Percentiles rank a stretch among this genome's conserved stretches.
These are phyloP conservation scores for Crocidura indochinensis DNA, from an alignment of 2,797 vertebrate species.

Conservation along the genomic window DNA sequence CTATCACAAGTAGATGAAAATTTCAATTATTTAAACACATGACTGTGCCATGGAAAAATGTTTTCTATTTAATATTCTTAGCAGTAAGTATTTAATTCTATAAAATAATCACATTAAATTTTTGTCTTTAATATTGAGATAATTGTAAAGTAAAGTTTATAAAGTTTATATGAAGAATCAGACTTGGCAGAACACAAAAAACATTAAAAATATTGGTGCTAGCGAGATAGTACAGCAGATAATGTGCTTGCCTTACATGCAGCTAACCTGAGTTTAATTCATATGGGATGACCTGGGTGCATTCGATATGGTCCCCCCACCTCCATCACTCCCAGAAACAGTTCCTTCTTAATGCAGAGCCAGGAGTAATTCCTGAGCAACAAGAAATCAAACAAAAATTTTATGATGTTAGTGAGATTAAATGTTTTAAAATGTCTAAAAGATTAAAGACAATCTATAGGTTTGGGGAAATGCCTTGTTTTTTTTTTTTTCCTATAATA, in stretches of 20 bases:
- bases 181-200: too few relatives aligned
- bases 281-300: too few relatives aligned
- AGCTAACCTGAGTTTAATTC: too few relatives aligned
- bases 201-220: too few relatives aligned
- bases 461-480: constrained; percentile 38
- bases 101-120: constrained; percentile 19
- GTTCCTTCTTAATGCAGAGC: too few relatives aligned
- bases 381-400: constrained; percentile 27
- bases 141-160: neutral
- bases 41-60: constrained; percentile 37
- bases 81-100: neutral
- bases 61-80: constrained; percentile 41
- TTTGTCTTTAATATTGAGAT: constrained; percentile 32
- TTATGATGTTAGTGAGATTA: constrained; percentile 48
- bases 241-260: too few relatives aligned
- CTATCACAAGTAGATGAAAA: constrained; percentile 13
- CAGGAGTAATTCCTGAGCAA: neutral
- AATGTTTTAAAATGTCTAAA: constrained; percentile 49
- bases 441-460: neutral
- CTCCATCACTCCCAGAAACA: too few relatives aligned
- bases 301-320: too few relatives aligned
- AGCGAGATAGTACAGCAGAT: too few relatives aligned
- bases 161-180: constrained; percentile 33
- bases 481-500: constrained; percentile 57
- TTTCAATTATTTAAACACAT: constrained; percentile 59